A percentile compares a stretch with the other conserved stretches of the same genome.
phyloP scores from a whole-genome alignment of 2,888 invertebrate genomes.

The Cosmopolites sordidus region DNA sequence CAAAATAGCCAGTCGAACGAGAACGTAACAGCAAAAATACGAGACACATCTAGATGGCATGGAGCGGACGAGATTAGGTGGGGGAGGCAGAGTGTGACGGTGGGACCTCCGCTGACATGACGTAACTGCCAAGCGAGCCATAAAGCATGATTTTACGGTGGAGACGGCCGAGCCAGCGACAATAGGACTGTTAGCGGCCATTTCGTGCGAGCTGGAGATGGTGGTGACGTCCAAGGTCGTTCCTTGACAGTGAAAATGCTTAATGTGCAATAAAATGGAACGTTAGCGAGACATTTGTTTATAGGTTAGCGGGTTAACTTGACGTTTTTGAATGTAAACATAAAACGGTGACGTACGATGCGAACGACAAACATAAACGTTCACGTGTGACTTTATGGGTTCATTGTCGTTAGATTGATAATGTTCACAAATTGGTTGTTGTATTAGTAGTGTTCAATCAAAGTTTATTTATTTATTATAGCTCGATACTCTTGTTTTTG shows the following conservation, averaged over 20 bases:
- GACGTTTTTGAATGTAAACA: constrained; percentile 20
- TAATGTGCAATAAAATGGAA: constrained; percentile 38
- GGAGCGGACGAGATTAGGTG: no score
- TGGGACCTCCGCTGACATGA: constrained; percentile 35
- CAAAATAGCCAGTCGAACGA: constrained; percentile 1
- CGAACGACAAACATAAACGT: no score
- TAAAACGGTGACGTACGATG: constrained; percentile 24
- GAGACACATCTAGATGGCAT: constrained; percentile 8
- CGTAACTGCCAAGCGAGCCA: constrained; percentile 39
- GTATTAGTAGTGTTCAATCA: no score
- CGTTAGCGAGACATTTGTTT: constrained; percentile 30
- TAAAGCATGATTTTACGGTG: constrained; percentile 49
- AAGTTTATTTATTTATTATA: no score
- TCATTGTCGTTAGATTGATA: constrained; percentile 13
- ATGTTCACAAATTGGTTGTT: neutral
- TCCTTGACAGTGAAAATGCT: constrained; percentile 47
- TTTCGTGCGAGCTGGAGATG: constrained; percentile 32
- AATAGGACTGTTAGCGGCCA: constrained; percentile 39
- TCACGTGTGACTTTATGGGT: constrained; percentile 14
- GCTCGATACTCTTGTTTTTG: no score
- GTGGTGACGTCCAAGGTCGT: constrained; percentile 41
- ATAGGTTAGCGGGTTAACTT: constrained; percentile 29
- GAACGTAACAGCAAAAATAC: constrained; percentile 8
- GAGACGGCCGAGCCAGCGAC: constrained; percentile 36
- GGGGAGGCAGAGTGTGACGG: constrained; percentile 4